phyloP scores from a whole-genome alignment of 1,140 invertebrate genomes.

The Sinella curviseta region DNA sequence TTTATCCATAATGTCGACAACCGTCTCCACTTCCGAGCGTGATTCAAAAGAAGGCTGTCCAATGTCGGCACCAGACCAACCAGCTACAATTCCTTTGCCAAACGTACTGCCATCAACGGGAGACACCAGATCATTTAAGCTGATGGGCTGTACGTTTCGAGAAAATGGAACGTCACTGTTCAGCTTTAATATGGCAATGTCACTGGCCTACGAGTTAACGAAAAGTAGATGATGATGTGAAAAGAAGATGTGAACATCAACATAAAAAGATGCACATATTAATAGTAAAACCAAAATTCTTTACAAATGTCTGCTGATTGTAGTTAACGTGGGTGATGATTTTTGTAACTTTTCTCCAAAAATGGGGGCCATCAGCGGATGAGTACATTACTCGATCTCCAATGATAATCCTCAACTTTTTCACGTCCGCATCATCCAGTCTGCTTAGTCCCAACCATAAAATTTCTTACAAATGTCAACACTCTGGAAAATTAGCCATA shows the following conservation, averaged over 20 bases:
- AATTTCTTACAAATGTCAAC: not conserved
- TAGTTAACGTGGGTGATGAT: conserved; percentile 34
- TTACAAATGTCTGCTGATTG: conserved; percentile 34
- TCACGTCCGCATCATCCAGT: conserved; percentile 21
- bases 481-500: too few species aligned
- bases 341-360: conserved; percentile 34
- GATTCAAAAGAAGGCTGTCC: conserved; percentile 19
- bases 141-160: conserved; percentile 68
- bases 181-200: conserved; percentile 81
- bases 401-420: conserved; percentile 29
- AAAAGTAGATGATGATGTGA: not conserved
- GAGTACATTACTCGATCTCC: conserved; percentile 39
- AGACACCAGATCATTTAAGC: not conserved
- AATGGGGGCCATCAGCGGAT: conserved; percentile 26
- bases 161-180: conserved; percentile 74
- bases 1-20: conserved; percentile 34
- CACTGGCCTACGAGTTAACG: conserved; percentile 67
- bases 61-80: conserved; percentile 38
- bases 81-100: conserved; percentile 33
- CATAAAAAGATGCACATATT: not conserved
- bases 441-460: not conserved
- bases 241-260: not conserved
- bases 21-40: conserved; percentile 19
- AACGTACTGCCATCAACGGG: not conserved
- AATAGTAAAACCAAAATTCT: too few species aligned